Conservation (phyloP, 2,113 vertebrate species). For the Oreotrochilus melanogaster region DNA sequence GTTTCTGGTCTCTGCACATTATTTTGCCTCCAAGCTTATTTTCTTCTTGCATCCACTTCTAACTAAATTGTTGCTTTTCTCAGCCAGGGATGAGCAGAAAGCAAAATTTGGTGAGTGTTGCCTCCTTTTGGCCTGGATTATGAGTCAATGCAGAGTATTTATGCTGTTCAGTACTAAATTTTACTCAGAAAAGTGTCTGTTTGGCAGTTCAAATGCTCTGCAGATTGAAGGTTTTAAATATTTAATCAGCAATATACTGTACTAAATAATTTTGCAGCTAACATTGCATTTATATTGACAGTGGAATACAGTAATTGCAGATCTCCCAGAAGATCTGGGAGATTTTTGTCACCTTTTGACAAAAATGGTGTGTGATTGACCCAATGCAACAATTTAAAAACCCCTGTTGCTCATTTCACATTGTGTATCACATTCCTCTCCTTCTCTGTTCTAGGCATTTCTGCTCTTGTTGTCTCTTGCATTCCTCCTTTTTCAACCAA, state of each 20-base stretch:
- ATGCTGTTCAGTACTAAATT: background rate
- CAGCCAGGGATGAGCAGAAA: background rate
- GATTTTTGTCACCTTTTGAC: background rate
- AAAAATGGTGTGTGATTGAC: background rate
- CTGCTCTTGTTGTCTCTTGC: background rate
- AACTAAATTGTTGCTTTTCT: background rate
- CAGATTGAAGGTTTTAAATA: background rate
- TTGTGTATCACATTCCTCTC: background rate
- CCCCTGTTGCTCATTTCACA: background rate
- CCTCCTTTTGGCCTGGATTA: slow-evolving; percentile 31
- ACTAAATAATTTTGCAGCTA: background rate
- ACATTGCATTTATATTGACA: background rate
- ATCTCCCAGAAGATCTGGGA: background rate
- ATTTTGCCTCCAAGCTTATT: background rate
- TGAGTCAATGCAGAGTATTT: background rate
- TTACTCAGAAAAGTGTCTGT: background rate
- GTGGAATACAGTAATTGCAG: background rate
- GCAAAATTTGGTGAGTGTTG: slow-evolving; percentile 10
- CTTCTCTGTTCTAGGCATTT: background rate
- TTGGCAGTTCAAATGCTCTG: background rate
- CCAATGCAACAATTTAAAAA: background rate
- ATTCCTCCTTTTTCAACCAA: background rate
- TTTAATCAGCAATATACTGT: background rate
- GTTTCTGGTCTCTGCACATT: background rate
- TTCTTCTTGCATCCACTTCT: background rate